Evolutionary conservation across 2,888 invertebrate species (phyloP), one percentile per base, ranked within the genome.

Genomic region (Erynnis tages): DNA sequence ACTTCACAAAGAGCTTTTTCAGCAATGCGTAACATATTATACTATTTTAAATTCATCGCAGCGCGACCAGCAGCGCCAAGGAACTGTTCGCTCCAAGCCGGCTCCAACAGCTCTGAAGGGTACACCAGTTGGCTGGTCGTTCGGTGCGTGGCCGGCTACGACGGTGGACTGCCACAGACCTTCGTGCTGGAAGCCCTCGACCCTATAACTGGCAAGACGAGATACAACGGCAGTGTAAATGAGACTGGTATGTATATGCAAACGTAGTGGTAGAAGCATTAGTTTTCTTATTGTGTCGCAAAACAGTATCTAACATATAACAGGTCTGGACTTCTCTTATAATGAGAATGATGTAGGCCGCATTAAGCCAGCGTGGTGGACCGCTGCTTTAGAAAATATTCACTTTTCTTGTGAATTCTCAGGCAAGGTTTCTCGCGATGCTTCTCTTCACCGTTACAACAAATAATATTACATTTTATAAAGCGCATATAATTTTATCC

Each of bases 111-210:
- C 70, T 75, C 85, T 60, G 90, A 91, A 63, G 77, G 77, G 3
- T 62, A 67, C 8, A 73, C 67, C n/a, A 73, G 66, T 8, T 82
- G 91, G 89, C 83, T 97, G 69, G 94, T 95, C 69, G 93, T 97
- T 54, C 95, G 96, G 66, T 97, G 97, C 79, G 93, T 95, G 54
- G 92, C 95, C 0, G 97, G 97, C 35, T 96, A 96, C 77, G 96
- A 97, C 71, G 97, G 97, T 1, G 97, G 97, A 0, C 91, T 97
- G 54, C 94, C 95, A 32, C 97, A 97, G 79, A 93, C 93, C 58
- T 97, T 97, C 82, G 89, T 94, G 46, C 82, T 97, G 54, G 96
- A 97, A 77, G 96, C 96, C 0, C 92, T 95, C 66, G 96, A 96
- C 66, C 93, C 94, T 0, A 82, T 91, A 64, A 94, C 94, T 11